These are phyloP conservation scores for Heliopora coerulea DNA, from an alignment of 92 coral and sea anemone genomes.

Conservation along the genomic window DNA sequence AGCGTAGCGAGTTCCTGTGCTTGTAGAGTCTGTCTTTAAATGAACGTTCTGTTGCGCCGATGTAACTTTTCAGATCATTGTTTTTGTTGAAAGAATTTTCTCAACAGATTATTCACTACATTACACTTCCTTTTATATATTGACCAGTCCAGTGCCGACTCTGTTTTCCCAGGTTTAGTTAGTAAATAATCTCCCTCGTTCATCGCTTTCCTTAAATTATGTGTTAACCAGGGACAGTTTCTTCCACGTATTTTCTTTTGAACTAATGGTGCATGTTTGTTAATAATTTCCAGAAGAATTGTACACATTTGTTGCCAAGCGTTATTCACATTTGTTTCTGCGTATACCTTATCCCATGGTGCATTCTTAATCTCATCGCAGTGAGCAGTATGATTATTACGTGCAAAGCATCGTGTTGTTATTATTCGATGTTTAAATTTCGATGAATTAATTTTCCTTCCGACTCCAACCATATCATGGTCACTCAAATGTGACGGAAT, in stretches of 20 bases:
- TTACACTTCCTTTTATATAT: no score
- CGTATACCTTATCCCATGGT: neutral
- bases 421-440: slow-evolving; percentile 8
- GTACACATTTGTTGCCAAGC: neutral
- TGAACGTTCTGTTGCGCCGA: no score
- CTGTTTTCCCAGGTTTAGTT: neutral
- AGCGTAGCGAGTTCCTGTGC: no score
- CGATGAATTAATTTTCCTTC: slow-evolving; percentile 9
- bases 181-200: no score
- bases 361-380: neutral
- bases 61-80: no score
- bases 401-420: no score
- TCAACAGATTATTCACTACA: no score
- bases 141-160: no score
- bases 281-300: no score
- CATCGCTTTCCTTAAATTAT: no score
- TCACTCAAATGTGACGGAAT: slow-evolving; percentile 5
- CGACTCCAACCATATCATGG: slow-evolving; percentile 29
- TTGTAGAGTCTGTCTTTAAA: no score
- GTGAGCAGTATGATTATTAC: neutral
- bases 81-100: neutral
- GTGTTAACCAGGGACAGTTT: slow-evolving; percentile 15
- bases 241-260: slow-evolving; percentile 5
- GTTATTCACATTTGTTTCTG: neutral
- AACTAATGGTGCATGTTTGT: neutral